Evolutionary conservation across 2,888 invertebrate genomes (phyloP), one percentile per base, ranked within the genome.

Genomic region (Agrochola lychnidis): DNA sequence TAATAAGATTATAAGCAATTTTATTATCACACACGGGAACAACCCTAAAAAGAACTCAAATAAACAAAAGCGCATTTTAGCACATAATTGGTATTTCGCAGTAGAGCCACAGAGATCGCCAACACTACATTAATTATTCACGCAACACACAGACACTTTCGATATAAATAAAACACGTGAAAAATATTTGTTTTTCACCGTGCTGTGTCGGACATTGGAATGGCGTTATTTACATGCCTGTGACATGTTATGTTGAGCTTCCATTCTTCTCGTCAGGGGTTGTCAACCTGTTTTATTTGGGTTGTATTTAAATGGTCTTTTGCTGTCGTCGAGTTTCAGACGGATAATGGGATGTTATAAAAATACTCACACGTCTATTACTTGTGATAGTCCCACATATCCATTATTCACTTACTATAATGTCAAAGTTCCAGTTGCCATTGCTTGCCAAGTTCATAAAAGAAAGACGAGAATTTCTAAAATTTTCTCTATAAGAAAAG

Each of bases 71-170:
- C 53, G n/a, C 56, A 68, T 78, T 86, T 80, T 72, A 86, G 64
- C 67, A 66, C 22, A 19, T 85, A 84, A 86, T 86, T 86, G 74
- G 72, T 75, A 81, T 76, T 81, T 73, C 70, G 40, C 76, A 66
- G 22, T 30, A 66, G 45, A 45, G 48, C 48, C 61, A 12, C 81
- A 72, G 78, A 69, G 81, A 81, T 71, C 73, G 62, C 70, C 76
- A 66, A 76, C 82, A 72, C 61, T 62, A 57, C 82, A 82, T 85
- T 80, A 82, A 87, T 85, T 85, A 86, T 86, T 86, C 82, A 86
- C 83, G 63, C 48, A 56, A 45, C 70, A 78, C 80, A 61, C 78
- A 53, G 73, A 80, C 84, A 83, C 81, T 80, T 85, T 74, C 70
- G 25, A 78, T 82, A 69, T 80, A 86, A 78, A 87, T 87, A 86